Base-by-base conservation (phyloP, 1,140 invertebrate species). In the Triops longicaudatus region DNA sequence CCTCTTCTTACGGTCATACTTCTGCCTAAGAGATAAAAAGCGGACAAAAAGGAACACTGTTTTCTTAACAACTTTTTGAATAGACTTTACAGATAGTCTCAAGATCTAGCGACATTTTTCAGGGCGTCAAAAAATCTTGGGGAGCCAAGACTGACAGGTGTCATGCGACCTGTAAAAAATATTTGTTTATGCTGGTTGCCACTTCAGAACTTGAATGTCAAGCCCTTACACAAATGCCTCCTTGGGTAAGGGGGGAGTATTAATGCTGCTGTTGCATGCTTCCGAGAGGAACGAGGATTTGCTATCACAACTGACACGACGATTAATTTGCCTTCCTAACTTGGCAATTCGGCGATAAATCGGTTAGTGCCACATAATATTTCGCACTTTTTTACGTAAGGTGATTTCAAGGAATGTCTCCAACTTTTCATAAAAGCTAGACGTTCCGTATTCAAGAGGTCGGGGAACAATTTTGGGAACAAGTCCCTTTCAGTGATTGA, bases 81-180 rank as follows among this genome's bases (percentile, higher is more conserved):
- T n/a, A 63, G 50, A 22, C 50, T 14, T 63, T 63, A 63, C 50
- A 22, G 11, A 63, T 63, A 22, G 50, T 63, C 50, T 63, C 50
- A 63, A 63, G 50, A 63, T 63, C 50, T 63, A 63, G 50, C 50
- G 50, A 63, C 50, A 63, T 63, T 63, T 63, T 22, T 63, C 22
- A 63, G 50, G 50, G 50, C 50, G 50, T 63, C 50, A 63, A 22
- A 63, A 63, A 63, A 63, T 63, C 22, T 63, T 22, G 44, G 44
- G 44, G 44, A 1, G 0, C 17, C 50, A 63, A 63, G 50, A 63
- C 50, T 63, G 50, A 63, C 50, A 63, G 50, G 50, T 63, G 50
- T 63, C 50, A 63, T 63, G 50, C 50, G 50, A 63, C 50, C 17
- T 63, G 50, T 63, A 63, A 63, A 63, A 63, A 63, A 63, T 63